Percentiles rank a stretch among this genome's conserved stretches.
These are phyloP conservation scores for Castor canadensis DNA, from an alignment of 2,113 vertebrate genomes.

Conservation along the genomic window DNA sequence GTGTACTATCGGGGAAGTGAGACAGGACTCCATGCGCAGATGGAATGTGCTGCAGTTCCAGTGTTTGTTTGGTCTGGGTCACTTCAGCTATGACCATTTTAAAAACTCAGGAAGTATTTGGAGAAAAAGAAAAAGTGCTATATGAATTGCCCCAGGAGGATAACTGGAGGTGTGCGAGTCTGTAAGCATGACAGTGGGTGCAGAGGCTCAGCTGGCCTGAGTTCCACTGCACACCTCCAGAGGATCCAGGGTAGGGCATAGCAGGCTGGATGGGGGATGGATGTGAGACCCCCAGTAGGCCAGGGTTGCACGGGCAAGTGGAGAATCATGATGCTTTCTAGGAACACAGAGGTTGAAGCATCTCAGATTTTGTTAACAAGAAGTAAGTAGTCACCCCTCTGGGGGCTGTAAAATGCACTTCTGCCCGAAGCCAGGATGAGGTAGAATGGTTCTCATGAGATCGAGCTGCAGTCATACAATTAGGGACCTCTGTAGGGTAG, in stretches of 20 bases:
- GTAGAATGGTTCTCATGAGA: neutral
- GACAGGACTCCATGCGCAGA: neutral
- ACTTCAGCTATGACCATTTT: accelerated
- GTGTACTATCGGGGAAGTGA: accelerated
- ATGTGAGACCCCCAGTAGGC: neutral
- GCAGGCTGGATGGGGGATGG: too few relatives aligned
- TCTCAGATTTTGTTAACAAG: neutral
- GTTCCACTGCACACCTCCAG: neutral
- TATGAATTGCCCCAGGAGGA: neutral
- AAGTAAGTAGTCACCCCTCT: neutral
- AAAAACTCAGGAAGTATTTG: neutral
- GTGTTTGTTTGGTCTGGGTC: too few relatives aligned
- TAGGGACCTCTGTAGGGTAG: accelerated
- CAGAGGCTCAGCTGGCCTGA: neutral
- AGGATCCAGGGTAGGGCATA: neutral
- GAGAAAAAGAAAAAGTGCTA: neutral
- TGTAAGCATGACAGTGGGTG: neutral
- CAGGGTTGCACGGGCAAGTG: neutral
- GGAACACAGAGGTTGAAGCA: neutral
- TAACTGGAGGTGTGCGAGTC: neutral
- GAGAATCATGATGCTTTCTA: neutral
- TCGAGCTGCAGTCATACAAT: accelerated
- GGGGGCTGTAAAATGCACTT: neutral
- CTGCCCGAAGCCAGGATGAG: neutral
- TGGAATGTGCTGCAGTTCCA: accelerated